phyloP scores from a whole-genome alignment of 2,113 vertebrate species.

The Anhinga rufa region DNA sequence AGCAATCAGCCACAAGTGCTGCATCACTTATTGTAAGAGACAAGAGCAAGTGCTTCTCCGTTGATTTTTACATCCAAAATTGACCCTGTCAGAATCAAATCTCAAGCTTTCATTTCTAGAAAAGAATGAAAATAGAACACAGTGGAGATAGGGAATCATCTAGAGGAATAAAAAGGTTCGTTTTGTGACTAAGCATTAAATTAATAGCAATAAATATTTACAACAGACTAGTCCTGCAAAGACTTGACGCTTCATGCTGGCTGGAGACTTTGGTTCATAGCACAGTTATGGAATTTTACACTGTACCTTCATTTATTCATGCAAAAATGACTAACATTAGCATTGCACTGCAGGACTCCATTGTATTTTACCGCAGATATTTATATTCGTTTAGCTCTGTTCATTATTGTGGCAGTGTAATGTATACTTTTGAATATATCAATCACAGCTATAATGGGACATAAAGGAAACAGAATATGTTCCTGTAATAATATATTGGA shows the following conservation, averaged over 20 bases:
- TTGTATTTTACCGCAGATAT: constrained; percentile 17
- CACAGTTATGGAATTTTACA: not conserved
- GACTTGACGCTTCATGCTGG: not conserved
- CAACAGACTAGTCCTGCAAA: not conserved
- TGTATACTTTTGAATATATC: constrained; percentile 37
- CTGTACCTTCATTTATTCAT: not conserved
- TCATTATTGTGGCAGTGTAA: constrained; percentile 20
- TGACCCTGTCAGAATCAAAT: not conserved
- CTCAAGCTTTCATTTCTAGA: not conserved
- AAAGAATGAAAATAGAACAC: not conserved
- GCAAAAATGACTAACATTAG: constrained; percentile 9
- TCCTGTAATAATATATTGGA: constrained; percentile 7
- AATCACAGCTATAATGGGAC: constrained; percentile 25
- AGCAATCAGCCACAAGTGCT: not conserved
- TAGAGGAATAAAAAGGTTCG: not conserved
- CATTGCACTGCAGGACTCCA: not conserved
- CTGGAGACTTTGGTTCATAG: not conserved
- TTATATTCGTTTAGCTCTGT: constrained; percentile 10
- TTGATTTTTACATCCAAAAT: not conserved
- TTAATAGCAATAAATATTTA: not conserved
- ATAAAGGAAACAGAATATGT: constrained; percentile 31
- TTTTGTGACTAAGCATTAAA: constrained; percentile 1
- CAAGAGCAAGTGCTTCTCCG: not conserved
- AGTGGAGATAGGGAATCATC: not conserved
- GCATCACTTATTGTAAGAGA: not conserved